phyloP scores from a whole-genome alignment of 2,888 invertebrate genomes.

The Lithosia quadra region DNA sequence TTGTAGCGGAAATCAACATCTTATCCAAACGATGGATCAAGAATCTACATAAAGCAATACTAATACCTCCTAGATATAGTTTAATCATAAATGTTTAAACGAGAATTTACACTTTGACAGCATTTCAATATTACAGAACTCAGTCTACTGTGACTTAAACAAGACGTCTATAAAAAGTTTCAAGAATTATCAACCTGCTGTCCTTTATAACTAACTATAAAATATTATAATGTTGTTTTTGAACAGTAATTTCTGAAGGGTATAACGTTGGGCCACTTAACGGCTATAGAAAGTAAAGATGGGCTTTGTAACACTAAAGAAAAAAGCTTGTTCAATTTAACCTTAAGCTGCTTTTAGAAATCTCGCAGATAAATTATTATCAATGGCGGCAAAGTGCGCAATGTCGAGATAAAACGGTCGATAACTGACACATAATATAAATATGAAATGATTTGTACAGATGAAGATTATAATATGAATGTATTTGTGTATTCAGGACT shows the following conservation, averaged over 20 bases:
- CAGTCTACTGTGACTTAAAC: slow-evolving; percentile 26
- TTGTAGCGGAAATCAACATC: neutral
- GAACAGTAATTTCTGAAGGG: slow-evolving; percentile 38
- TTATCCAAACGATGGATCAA: neutral
- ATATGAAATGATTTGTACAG: slow-evolving; percentile 66
- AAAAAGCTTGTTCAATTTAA: slow-evolving; percentile 46
- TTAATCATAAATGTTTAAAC: slow-evolving; percentile 5
- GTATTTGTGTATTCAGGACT: slow-evolving; percentile 16
- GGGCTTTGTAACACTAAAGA: slow-evolving; percentile 32
- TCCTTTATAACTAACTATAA: slow-evolving; percentile 42
- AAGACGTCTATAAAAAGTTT: slow-evolving; percentile 43
- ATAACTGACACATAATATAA: slow-evolving; percentile 74
- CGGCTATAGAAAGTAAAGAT: slow-evolving; percentile 29
- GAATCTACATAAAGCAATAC: slow-evolving; percentile 13
- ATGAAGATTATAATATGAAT: slow-evolving; percentile 61
- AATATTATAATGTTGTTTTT: slow-evolving; percentile 52
- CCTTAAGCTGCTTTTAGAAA: slow-evolving; percentile 47
- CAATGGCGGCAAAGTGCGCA: slow-evolving; percentile 69
- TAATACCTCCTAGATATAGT: slow-evolving; percentile 10
- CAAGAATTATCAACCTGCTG: slow-evolving; percentile 41
- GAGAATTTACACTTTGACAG: slow-evolving; percentile 19
- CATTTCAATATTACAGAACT: slow-evolving; percentile 21
- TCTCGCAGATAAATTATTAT: slow-evolving; percentile 63
- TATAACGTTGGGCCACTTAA: slow-evolving; percentile 45
- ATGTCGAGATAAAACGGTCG: slow-evolving; percentile 67